Base-by-base conservation (phyloP, 1,140 invertebrate species). In the Schlechtendalia chinensis region DNA sequence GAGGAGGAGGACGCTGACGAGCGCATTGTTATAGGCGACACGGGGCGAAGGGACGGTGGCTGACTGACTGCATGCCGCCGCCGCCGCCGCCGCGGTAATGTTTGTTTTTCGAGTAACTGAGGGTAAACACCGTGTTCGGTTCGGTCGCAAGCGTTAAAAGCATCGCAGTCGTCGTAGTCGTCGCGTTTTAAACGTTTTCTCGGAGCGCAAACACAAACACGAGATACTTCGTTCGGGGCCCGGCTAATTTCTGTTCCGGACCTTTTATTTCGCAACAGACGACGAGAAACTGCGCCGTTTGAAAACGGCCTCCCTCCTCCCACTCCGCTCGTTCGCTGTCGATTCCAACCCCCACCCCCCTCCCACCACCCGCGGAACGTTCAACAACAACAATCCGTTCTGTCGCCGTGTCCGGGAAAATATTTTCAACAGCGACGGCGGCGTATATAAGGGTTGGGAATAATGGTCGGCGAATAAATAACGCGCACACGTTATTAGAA, bases 81-180 rank as follows among this genome's bases (percentile, higher is more conserved):
- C n/a, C 45, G 32, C 67, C 67, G 19, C n/a, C 8, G 24, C 47
- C 65, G 22, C 27, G 8, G n/a, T n/a, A n/a, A n/a, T 69, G 67
- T 69, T 69, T 69, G 45, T 69, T 69, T 69, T 69, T 50, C 67
- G 39, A 69, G 67, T 69, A 69, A 69, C 67, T 69, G 50, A 69
- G 67, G 67, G 67, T 47, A 69, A 69, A 69, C 45, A 69, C 45
- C 65, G 47, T n/a, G n/a, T n/a, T n/a, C n/a, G n/a, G n/a, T n/a
- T 69, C 16, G 39, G 67, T 69, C 67, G 3, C 45, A 32, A n/a
- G 14, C 67, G 67, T 69, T 69, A 69, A 69, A 69, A 69, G 67
- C 67, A 39, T 50, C 22, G 67, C 11, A 69, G 45, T 69, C 67
- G 67, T 50, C 45, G 45, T 69, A 39, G 67, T 50, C 45, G 67